Conservation (phyloP, 1,140 invertebrate species). For the Melitaea cinxia region DNA sequence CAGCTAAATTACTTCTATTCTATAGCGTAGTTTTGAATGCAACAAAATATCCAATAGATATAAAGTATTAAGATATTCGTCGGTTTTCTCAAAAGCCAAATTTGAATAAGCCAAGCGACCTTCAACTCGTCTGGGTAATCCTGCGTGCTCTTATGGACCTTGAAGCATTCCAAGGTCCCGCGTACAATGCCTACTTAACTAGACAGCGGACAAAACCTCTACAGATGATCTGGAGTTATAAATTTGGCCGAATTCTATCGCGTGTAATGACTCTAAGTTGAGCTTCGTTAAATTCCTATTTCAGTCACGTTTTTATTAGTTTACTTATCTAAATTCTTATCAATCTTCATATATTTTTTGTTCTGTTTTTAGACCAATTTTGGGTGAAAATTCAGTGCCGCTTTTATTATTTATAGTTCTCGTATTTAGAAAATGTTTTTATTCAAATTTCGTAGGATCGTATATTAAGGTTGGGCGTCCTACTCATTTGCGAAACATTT, state of each 20-base stretch:
- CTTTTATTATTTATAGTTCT: background rate
- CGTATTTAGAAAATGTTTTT: background rate
- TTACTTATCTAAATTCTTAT: background rate
- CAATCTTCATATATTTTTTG: background rate
- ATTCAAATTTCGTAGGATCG: background rate
- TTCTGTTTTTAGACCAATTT: background rate
- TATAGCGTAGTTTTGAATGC: background rate
- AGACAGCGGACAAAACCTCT: constrained; percentile 30
- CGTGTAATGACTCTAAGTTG: background rate
- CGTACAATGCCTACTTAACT: constrained; percentile 41
- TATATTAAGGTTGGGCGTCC: background rate
- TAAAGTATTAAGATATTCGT: constrained; percentile 4
- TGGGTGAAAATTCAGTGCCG: background rate
- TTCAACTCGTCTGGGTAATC: constrained; percentile 60
- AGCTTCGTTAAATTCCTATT: background rate
- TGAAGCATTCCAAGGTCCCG: constrained; percentile 60
- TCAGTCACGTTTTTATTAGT: background rate
- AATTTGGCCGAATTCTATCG: constrained; percentile 3
- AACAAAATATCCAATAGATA: background rate
- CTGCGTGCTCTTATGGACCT: constrained; percentile 67
- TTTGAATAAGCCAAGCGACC: constrained; percentile 45
- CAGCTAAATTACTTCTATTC: background rate
- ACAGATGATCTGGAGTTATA: background rate
- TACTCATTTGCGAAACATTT: background rate
- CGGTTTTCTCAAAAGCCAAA: constrained; percentile 31